phyloP scores from a whole-genome alignment of 2,113 vertebrate genomes.

The Brachypteracias leptosomus region DNA sequence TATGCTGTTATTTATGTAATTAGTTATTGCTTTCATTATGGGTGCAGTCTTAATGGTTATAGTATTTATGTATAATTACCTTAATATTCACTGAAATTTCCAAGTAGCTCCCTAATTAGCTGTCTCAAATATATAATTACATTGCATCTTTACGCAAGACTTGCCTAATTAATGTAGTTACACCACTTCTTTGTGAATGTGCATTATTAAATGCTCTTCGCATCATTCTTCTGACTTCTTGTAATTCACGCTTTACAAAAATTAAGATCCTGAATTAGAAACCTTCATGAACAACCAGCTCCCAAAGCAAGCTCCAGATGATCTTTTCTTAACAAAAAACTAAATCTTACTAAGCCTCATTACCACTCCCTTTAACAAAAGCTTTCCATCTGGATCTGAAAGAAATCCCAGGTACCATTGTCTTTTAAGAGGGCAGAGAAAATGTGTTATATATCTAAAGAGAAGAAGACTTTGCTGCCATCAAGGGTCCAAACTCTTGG shows the following conservation, averaged over 20 bases:
- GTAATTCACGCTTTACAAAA: constrained; percentile 90
- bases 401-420: constrained; percentile 40
- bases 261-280: constrained; percentile 88
- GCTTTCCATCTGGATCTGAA: constrained; percentile 63
- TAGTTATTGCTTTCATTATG: constrained; percentile 91
- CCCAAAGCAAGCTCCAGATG: constrained; percentile 78
- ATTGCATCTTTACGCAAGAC: constrained; percentile 91
- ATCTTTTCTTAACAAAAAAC: constrained; percentile 68
- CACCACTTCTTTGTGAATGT: constrained; percentile 88
- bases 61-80: constrained; percentile 92
- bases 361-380: constrained; percentile 61
- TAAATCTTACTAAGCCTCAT: constrained; percentile 75
- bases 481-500: not conserved
- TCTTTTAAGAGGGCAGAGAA: constrained; percentile 57
- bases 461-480: constrained; percentile 31
- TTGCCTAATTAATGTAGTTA: constrained; percentile 95
- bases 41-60: constrained; percentile 88
- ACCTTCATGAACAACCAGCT: constrained; percentile 81
- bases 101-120: constrained; percentile 92
- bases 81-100: constrained; percentile 93
- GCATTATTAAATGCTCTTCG: constrained; percentile 91
- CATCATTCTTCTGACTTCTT: constrained; percentile 93
- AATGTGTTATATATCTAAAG: not conserved
- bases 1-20: constrained; percentile 89
- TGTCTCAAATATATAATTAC: constrained; percentile 92